Base-by-base conservation (phyloP, 2,797 vertebrate species). In the Distichodus sexfasciatus region DNA sequence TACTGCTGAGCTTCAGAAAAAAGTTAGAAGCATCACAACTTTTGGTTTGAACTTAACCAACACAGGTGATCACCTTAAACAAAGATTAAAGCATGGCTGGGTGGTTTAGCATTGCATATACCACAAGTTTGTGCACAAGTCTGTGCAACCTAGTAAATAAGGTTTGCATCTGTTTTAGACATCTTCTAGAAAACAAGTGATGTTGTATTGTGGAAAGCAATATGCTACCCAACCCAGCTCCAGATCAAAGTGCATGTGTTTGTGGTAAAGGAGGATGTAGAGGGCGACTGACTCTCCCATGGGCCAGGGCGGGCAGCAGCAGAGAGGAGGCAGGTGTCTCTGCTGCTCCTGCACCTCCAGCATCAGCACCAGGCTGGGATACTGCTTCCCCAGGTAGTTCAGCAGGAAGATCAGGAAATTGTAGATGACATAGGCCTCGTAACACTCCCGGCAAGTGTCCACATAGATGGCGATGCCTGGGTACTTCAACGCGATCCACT, bases 371-470 rank as follows among this genome's bases (percentile, higher is more conserved):
- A 99, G 88, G 83, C 93, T 97, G 72, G 97, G 96, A 74, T 95
- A 98, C 59, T 95, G 95, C 82, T 95, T 95, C 58, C 91, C 95
- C 83, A 99, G 85, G 70, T 95, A 99, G 85, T 96, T 99, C 26
- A 95, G 93, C 87, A 99, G 88, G 84, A 99, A 99, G 76, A 92
- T 94, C 97, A 99, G 98, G 81, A 99, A 98, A 85, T 97, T 99
- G 86, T 99, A 99, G 89, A 99, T 99, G 81, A 99, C 97, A 65
- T 94, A 99, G 12, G 97, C 97, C 90, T 99, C 97, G 15, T 99
- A 99, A 88, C 97, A 99, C 82, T 99, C 97, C 86, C 97, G 90
- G 88, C 96, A 98, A 0, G 97, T 99, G 85, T 99, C 96, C 89
- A 98, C 95, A 36, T 99, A 99, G 75, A 99, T 99, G 66, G 97